Conservation (phyloP, 2,113 vertebrate species). For the Solea solea region DNA sequence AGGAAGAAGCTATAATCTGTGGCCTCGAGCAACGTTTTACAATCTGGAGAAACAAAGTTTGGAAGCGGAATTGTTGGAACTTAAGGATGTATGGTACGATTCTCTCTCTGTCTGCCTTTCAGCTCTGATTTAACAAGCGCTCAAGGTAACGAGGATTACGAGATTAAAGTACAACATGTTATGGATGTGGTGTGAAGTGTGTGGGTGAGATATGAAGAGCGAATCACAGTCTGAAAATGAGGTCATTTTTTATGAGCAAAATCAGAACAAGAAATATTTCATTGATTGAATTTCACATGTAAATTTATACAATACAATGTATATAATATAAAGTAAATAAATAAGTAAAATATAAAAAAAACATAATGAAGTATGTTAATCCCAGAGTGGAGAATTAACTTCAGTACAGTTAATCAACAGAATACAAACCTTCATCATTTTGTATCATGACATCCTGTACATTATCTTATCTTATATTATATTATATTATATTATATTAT, state of each 20-base stretch:
- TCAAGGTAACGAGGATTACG: conserved; percentile 43
- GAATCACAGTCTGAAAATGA: conserved; percentile 19
- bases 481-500: no score
- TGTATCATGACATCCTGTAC: no score
- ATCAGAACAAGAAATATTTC: background rate
- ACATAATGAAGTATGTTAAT: no score
- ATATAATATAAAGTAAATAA: no score
- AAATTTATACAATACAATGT: no score
- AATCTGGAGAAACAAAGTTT: conserved; percentile 54
- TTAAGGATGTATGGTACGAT: conserved; percentile 59
- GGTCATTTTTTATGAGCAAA: conserved; percentile 16
- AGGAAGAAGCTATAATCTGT: conserved; percentile 44
- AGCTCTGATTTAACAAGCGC: conserved; percentile 57
- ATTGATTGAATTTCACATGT: no score
- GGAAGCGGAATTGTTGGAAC: conserved; percentile 67
- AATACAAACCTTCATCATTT: no score
- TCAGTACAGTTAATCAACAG: no score
- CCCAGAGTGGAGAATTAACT: no score
- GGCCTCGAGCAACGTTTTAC: conserved; percentile 41
- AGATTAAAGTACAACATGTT: conserved; percentile 21
- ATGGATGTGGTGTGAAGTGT: conserved; percentile 12
- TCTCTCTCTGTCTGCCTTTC: conserved; percentile 39
- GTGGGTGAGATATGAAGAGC: conserved; percentile 38
- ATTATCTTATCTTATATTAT: no score
- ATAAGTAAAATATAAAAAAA: no score